A percentile compares a stretch with the other conserved stretches of the same genome.
Conservation (phyloP, 1,140 invertebrate genomes). For the Drosophila fuyamai region DNA sequence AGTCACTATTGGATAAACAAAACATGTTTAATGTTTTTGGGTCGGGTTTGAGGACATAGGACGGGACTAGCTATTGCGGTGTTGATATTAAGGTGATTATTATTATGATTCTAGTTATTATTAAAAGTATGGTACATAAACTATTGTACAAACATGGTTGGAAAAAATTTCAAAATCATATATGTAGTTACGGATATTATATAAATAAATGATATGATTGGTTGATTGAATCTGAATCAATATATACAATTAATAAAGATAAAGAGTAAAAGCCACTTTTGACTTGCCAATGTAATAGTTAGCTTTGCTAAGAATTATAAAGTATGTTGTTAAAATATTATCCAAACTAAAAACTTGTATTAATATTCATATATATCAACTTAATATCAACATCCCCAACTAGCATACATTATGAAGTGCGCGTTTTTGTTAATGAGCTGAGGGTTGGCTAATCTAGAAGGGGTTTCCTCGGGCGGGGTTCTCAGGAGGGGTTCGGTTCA, state of each 20-base stretch:
- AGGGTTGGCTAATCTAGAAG: conserved; percentile 31
- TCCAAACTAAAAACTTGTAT: too few relatives aligned
- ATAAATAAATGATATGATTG: too few relatives aligned
- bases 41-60: background rate
- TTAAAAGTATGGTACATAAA: too few relatives aligned
- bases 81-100: background rate
- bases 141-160: too few relatives aligned
- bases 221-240: too few relatives aligned
- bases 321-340: too few relatives aligned
- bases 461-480: background rate
- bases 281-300: too few relatives aligned
- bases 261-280: too few relatives aligned
- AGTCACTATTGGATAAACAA: background rate
- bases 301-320: too few relatives aligned
- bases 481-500: background rate
- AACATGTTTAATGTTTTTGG: background rate
- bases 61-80: background rate
- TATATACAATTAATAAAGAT: too few relatives aligned
- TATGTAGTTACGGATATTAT: too few relatives aligned
- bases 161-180: too few relatives aligned
- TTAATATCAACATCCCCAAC: conserved; percentile 31
- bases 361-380: background rate
- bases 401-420: conserved; percentile 78
- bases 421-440: conserved; percentile 64
- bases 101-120: background rate